phyloP scores from a whole-genome alignment of 1,140 invertebrate species.

The Sinonovacula constricta region DNA sequence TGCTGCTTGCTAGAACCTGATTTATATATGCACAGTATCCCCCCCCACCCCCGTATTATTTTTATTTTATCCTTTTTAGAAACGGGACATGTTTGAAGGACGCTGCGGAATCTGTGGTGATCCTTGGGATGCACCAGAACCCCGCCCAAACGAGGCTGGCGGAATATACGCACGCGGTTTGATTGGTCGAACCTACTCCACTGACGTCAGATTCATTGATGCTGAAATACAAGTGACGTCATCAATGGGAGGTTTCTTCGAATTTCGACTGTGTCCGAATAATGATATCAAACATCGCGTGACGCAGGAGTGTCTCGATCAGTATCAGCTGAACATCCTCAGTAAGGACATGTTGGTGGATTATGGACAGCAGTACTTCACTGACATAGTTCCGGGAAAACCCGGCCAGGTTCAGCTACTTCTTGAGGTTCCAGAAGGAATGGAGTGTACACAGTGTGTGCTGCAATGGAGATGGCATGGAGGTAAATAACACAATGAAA shows the following conservation, averaged over 20 bases:
- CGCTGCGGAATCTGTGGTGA: conserved; percentile 79
- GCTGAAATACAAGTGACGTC: conserved; percentile 53
- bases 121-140: conserved; percentile 71
- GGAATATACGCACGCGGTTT: conserved; percentile 73
- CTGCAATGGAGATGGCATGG: conserved; percentile 76
- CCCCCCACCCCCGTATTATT: no score
- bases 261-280: conserved; percentile 89
- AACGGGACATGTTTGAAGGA: conserved; percentile 63
- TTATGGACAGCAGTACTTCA: conserved; percentile 5
- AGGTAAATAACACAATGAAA: no score
- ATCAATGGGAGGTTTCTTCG: conserved; percentile 85
- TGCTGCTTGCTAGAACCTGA: no score
- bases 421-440: conserved; percentile 60
- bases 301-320: conserved; percentile 34
- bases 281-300: conserved; percentile 68
- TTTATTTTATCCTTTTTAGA: conserved; percentile 24
- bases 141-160: conserved; percentile 73
- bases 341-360: conserved; percentile 12
- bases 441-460: conserved; percentile 73
- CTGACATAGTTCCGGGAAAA: conserved; percentile 1
- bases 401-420: conserved; percentile 51
- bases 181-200: conserved; percentile 65
- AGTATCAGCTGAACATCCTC: conserved; percentile 20
- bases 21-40: no score
- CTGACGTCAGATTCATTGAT: conserved; percentile 56